Base-by-base conservation (phyloP, 2,113 vertebrate species). In the Miniopterus natalensis region DNA sequence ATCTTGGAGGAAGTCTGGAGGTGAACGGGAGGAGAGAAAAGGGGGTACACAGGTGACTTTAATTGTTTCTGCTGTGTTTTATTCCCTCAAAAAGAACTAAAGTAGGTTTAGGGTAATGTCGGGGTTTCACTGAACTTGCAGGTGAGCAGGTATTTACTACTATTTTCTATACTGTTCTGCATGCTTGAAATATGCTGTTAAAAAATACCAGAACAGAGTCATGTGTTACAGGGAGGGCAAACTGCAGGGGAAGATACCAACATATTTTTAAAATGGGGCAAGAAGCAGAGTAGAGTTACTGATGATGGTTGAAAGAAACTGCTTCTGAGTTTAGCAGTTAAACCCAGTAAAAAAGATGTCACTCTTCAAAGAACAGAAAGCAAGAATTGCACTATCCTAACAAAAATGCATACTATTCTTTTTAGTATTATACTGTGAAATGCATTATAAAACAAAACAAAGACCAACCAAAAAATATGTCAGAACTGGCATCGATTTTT, bases 381-480 rank as follows among this genome's bases (percentile, higher is more conserved):
- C 2, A 92, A 96, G 51, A 84, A 21, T 1, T 77, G 55, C 14
- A 74, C 59, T 86, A 55, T 84, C 65, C 27, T 57, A 89, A 85
- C 25, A 87, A 94, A 94, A 73, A 70, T 36, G 63, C 36, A 74
- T 6, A 63, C 31, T 88, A 27, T 81, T 66, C 17, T 92, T 86
- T 91, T 92, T 40, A 57, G 11, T 83, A 45, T 90, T 75, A 23
- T n/a, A 88, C 29, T 53, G 0, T 84, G 92, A 92, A 95, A 74
- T 91, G 8, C 11, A 75, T 70, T 87, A 61, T 74, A 86, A 89
- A 66, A 70, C 51, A 80, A 92, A 95, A 84, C 12, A 90, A 88
- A 25, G 85, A 80, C 14, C 7, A 92, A 84, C 6, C 40, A 68
- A 47, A 79, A 84, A 80, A 90, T 31, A 40, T 53, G 61, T 42